Percentiles rank a stretch among this genome's conserved stretches.
phyloP scores from a whole-genome alignment of 35 echinoderm and acorn worm genomes.

The Ptychodera flava region DNA sequence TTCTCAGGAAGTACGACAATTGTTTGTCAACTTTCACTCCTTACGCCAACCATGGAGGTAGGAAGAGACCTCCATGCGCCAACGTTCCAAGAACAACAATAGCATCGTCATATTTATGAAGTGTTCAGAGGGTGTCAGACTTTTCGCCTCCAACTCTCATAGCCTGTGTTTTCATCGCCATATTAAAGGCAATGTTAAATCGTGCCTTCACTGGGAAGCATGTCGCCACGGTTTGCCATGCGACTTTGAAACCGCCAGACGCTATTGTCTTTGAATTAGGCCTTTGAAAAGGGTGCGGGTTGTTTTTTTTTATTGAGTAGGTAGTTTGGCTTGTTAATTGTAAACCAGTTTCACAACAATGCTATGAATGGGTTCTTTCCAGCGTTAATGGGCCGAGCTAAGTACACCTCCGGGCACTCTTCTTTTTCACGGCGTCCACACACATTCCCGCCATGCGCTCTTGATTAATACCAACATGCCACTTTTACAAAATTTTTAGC shows the following conservation, averaged over 20 bases:
- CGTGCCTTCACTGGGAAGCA: no score
- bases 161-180: neutral
- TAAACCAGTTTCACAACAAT: neutral
- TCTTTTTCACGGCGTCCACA: neutral
- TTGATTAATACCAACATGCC: no score
- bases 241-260: neutral
- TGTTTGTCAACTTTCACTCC: no score
- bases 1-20: no score
- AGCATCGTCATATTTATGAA: neutral
- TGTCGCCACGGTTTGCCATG: neutral
- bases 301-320: neutral
- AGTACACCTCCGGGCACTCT: neutral
- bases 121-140: neutral
- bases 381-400: neutral
- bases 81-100: no score
- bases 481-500: no score
- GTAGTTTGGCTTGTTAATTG: neutral
- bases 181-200: no score
- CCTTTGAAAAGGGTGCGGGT: neutral
- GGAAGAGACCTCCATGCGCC: no score
- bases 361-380: neutral
- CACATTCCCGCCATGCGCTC: neutral
- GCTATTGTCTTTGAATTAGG: neutral
- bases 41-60: no score
- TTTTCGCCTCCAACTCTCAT: neutral